phyloP scores from a whole-genome alignment of 2,797 vertebrate species.

The Aplochiton taeniatus region DNA sequence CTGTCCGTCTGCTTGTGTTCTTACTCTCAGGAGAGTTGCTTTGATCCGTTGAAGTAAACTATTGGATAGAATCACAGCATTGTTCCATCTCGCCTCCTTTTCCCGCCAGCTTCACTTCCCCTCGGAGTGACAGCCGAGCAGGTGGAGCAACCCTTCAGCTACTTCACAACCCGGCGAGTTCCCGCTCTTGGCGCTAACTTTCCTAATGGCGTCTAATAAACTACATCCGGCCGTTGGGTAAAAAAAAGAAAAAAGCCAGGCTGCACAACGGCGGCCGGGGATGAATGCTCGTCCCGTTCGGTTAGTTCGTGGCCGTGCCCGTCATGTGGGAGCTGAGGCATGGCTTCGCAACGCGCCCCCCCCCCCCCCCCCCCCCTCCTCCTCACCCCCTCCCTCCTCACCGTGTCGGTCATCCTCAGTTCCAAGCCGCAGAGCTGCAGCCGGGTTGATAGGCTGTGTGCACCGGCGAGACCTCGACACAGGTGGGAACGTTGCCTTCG shows the following conservation, averaged over 20 bases:
- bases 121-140: conserved; percentile 55
- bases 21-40: not conserved
- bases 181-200: conserved; percentile 40
- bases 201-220: conserved; percentile 44
- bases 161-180: conserved; percentile 46
- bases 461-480: conserved; percentile 39
- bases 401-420: conserved; percentile 31
- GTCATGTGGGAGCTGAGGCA: conserved; percentile 55
- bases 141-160: conserved; percentile 36
- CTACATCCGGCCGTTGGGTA: conserved; percentile 32
- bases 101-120: conserved; percentile 20
- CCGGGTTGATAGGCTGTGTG: conserved; percentile 41
- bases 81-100: conserved; percentile 4
- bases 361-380: too few relatives aligned
- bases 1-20: not conserved
- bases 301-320: conserved; percentile 35
- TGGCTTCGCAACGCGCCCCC: too few relatives aligned
- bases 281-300: conserved; percentile 22
- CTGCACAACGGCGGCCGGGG: conserved; percentile 2
- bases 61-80: conserved; percentile 31
- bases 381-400: too few relatives aligned
- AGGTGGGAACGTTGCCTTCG: conserved; percentile 52
- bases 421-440: conserved; percentile 24
- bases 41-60: conserved; percentile 35
- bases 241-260: not conserved